Evolutionary conservation across 2,113 vertebrate species (phyloP).

Genomic region (Limnothrissa miodon): DNA sequence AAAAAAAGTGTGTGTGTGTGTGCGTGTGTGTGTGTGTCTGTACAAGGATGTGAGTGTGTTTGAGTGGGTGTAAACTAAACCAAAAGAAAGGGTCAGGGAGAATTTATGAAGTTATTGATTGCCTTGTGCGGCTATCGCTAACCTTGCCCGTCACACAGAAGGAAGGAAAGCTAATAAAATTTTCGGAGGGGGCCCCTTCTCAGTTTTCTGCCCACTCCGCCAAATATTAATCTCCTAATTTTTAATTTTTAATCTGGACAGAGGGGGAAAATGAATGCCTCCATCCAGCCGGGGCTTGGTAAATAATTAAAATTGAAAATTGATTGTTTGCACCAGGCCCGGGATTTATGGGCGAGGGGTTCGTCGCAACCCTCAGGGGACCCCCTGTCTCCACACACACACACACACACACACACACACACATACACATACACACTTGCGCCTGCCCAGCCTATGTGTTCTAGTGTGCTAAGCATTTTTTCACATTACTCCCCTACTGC

Average conservation of each 20-base stretch:
- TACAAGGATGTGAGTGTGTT: background rate
- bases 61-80: slow-evolving; percentile 21
- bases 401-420: slow-evolving; percentile 9
- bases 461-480: slow-evolving; percentile 89
- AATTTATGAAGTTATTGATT: slow-evolving; percentile 80
- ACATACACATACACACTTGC: slow-evolving; percentile 54
- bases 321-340: slow-evolving; percentile 86
- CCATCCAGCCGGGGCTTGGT: slow-evolving; percentile 76
- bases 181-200: slow-evolving; percentile 49
- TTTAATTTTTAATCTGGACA: slow-evolving; percentile 82
- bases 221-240: slow-evolving; percentile 81
- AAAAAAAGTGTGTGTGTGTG: slow-evolving; percentile 47
- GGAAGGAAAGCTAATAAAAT: slow-evolving; percentile 60
- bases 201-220: slow-evolving; percentile 60
- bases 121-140: slow-evolving; percentile 62
- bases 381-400: slow-evolving; percentile 29
- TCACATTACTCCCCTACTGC: slow-evolving; percentile 88
- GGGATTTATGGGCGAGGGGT: slow-evolving; percentile 85
- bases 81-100: slow-evolving; percentile 52
- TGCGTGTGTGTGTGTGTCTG: slow-evolving; percentile 32
- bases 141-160: slow-evolving; percentile 57
- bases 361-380: slow-evolving; percentile 72
- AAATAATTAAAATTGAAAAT: slow-evolving; percentile 95
- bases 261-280: slow-evolving; percentile 79
- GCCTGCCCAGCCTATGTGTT: slow-evolving; percentile 77